These are phyloP conservation scores for Mesitornis unicolor DNA, from an alignment of 2,113 vertebrate species.

Conservation along the genomic window DNA sequence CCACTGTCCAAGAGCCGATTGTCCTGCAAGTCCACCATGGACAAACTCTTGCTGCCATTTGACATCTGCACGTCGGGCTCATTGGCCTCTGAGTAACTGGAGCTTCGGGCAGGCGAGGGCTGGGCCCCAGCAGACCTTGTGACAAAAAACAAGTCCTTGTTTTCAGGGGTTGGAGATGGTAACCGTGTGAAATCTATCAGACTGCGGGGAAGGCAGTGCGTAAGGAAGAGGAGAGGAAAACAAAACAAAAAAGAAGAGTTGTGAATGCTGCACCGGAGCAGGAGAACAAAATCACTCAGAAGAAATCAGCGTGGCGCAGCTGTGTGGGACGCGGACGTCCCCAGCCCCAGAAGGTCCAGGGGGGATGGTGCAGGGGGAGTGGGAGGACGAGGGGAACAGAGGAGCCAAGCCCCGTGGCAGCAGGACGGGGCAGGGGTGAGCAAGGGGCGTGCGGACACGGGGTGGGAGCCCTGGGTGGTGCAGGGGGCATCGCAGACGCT, in stretches of 20 bases:
- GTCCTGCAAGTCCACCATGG: constrained; percentile 98
- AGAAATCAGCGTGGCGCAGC: constrained; percentile 2
- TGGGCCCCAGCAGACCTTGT: constrained; percentile 93
- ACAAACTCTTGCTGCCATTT: constrained; percentile 96
- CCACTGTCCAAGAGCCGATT: constrained; percentile 84
- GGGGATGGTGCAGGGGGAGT: neutral
- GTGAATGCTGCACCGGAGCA: constrained; percentile 67
- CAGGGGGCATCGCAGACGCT: neutral
- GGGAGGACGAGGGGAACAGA: neutral
- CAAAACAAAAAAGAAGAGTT: constrained; percentile 72
- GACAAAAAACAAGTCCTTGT: constrained; percentile 99
- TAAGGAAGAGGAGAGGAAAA: constrained; percentile 74
- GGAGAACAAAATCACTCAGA: constrained; percentile 50
- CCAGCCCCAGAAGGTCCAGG: accelerated
- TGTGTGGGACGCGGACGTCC: neutral
- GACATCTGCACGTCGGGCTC: constrained; percentile 92
- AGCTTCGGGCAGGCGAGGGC: constrained; percentile 94
- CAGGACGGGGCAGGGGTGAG: too few species aligned
- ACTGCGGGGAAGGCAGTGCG: constrained; percentile 80
- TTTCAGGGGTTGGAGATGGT: constrained; percentile 98
- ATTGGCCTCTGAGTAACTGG: constrained; percentile 97
- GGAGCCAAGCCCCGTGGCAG: too few species aligned
- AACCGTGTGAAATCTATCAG: constrained; percentile 97
- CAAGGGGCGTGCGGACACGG: accelerated
- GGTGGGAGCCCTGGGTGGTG: neutral